Conservation (phyloP, 2,888 invertebrate species). For the Chloroclysta siterata region DNA sequence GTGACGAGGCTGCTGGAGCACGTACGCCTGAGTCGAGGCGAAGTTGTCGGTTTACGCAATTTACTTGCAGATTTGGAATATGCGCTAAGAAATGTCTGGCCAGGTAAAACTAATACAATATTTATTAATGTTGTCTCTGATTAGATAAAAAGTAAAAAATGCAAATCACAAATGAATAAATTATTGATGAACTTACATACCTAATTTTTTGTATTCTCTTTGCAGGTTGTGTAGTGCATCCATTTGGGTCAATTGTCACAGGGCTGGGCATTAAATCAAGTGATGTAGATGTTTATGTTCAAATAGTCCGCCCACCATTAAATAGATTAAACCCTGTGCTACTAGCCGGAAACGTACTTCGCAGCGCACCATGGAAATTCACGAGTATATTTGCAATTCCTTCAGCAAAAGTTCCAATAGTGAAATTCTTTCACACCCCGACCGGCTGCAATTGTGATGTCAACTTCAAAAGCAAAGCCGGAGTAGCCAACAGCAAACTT, state of each 20-base stretch:
- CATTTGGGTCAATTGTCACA: conserved; percentile 90
- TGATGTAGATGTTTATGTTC: conserved; percentile 89
- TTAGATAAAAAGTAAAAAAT: too few species aligned
- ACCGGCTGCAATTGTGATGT: conserved; percentile 88
- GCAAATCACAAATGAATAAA: too few species aligned
- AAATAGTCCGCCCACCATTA: conserved; percentile 57
- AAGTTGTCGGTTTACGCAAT: conserved; percentile 21
- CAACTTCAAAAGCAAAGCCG: conserved; percentile 88
- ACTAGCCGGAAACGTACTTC: conserved; percentile 66
- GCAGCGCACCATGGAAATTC: conserved; percentile 66
- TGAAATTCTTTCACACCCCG: conserved; percentile 87
- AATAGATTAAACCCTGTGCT: conserved; percentile 42
- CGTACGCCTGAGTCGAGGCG: conserved; percentile 22
- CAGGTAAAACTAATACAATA: conserved; percentile 46
- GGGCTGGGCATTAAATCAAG: conserved; percentile 88
- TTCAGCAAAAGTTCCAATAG: conserved; percentile 89
- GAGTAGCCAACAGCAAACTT: conserved; percentile 88
- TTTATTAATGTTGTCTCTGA: too few species aligned
- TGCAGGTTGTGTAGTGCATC: conserved; percentile 68
- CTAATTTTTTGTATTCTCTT: conserved; percentile 20
- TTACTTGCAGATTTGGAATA: conserved; percentile 63
- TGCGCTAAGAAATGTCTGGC: conserved; percentile 61
- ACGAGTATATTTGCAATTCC: conserved; percentile 85
- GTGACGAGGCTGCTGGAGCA: conserved; percentile 14
- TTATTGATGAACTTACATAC: too few species aligned